Evolutionary conservation across 2,113 vertebrate genomes (phyloP), one percentile per base, ranked within the genome.

Genomic region (Lycaon pictus): DNA sequence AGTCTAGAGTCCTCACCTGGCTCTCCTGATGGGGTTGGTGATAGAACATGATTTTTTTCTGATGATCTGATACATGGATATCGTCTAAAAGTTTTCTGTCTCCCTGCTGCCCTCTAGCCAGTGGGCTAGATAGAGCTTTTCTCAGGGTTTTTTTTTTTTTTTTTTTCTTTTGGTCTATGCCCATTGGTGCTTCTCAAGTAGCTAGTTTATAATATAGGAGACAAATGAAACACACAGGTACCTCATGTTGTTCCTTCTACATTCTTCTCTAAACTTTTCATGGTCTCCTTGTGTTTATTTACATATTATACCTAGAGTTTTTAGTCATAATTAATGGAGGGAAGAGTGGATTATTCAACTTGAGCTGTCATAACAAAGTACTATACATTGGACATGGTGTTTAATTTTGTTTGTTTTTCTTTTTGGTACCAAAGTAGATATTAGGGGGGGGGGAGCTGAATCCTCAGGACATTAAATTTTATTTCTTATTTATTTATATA

Each of bases 401-500:
- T 48, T 76, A 2, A 29, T 77, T 48, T 1, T 13, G 56, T 62
- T 60, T 56, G 20, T 32, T 29, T 23, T 35, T 35, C n/a, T 37
- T 37, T 82, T 60, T 43, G 48, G 27, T 13, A 80, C 7, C 48
- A 55, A 65, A 53, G 62, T 72, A 91, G 69, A 53, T 93, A 77
- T 76, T 82, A 69, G 43, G 43, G 43, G 65, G n/a, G 65, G n/a
- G 32, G 32, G 37, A 37, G 51, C 27, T 77, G 19, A 82, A 90
- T 69, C 67, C 37, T 71, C 4, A 93, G n/a, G 7, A 37, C 35
- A 48, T 20, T 62, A 88, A 1, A 48, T 19, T 55, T 81, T 67
- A 56, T 89, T 56, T 76, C 63, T 69, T 91, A 63, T 84, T 93
- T 74, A 55, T 16, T 55, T 86, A 62, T 71, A 80, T 53, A 94